Conservation (phyloP, 2,888 invertebrate species). For the Drepana falcataria region DNA sequence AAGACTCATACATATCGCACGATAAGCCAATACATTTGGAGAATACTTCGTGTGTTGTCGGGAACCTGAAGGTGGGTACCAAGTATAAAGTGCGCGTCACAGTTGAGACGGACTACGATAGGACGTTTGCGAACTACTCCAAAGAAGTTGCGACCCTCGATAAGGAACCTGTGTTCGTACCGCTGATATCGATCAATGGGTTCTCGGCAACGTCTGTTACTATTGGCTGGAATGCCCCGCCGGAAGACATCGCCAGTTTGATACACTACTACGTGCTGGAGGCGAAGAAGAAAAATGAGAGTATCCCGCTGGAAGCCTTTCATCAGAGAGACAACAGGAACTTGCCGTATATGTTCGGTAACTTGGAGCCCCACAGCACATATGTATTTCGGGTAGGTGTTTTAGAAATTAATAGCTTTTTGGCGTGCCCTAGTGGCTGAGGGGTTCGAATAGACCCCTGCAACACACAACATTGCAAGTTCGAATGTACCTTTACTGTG, state of each 20-base stretch:
- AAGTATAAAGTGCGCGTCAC: constrained; percentile 83
- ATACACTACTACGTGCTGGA: constrained; percentile 87
- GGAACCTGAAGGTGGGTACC: constrained; percentile 81
- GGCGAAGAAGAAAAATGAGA: constrained; percentile 77
- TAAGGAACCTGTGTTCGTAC: constrained; percentile 87
- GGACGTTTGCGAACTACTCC: constrained; percentile 71
- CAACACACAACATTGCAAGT: too few species aligned
- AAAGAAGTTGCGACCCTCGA: constrained; percentile 79
- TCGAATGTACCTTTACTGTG: too few species aligned
- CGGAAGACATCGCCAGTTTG: constrained; percentile 80
- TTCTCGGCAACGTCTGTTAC: constrained; percentile 85
- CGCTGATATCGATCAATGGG: constrained; percentile 87
- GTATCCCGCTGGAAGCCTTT: constrained; percentile 77
- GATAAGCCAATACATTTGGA: constrained; percentile 79
- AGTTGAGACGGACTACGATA: constrained; percentile 83
- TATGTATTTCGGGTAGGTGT: constrained; percentile 85
- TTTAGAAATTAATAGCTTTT: neutral
- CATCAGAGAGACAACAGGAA: constrained; percentile 82
- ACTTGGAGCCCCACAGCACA: constrained; percentile 87
- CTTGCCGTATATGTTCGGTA: constrained; percentile 87
- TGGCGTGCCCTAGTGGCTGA: too few species aligned
- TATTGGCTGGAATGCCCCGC: constrained; percentile 87
- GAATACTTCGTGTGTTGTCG: constrained; percentile 84
- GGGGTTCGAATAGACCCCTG: too few species aligned
- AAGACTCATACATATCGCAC: constrained; percentile 62